These are phyloP conservation scores for Etheostoma perlongum DNA, from an alignment of 2,797 vertebrate genomes.

Conservation along the genomic window DNA sequence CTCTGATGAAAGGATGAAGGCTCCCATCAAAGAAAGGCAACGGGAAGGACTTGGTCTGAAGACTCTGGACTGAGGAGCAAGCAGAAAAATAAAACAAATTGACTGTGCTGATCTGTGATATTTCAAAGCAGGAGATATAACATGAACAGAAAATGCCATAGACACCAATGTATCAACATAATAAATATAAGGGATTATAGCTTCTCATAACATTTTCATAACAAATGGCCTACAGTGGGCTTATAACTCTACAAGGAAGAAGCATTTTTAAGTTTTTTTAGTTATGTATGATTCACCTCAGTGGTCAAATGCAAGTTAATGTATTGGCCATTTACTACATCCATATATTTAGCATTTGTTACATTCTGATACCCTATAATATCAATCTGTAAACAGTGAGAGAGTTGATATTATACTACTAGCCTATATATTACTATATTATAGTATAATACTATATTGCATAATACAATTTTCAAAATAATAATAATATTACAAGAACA, in stretches of 20 bases:
- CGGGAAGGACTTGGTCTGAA: slow-evolving; percentile 90
- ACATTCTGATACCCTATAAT: neutral
- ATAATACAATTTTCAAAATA: neutral
- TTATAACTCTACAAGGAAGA: neutral
- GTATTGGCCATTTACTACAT: neutral
- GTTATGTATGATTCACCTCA: neutral
- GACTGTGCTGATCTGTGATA: neutral
- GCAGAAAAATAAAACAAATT: neutral
- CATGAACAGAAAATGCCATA: neutral
- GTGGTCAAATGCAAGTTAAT: neutral
- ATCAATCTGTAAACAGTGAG: neutral
- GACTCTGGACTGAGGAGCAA: slow-evolving; percentile 77
- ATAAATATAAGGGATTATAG: neutral
- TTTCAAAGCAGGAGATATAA: neutral
- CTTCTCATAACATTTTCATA: neutral
- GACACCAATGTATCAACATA: neutral
- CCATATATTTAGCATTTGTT: neutral
- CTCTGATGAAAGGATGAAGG: slow-evolving; percentile 94
- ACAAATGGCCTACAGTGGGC: neutral
- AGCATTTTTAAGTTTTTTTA: neutral
- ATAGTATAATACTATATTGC: neutral
- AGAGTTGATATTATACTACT: neutral
- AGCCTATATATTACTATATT: no score
- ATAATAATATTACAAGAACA: neutral
- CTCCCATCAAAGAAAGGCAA: slow-evolving; percentile 93